phyloP scores from a whole-genome alignment of 64 coral and sea anemone genomes.

The Pachyseris speciosa region DNA sequence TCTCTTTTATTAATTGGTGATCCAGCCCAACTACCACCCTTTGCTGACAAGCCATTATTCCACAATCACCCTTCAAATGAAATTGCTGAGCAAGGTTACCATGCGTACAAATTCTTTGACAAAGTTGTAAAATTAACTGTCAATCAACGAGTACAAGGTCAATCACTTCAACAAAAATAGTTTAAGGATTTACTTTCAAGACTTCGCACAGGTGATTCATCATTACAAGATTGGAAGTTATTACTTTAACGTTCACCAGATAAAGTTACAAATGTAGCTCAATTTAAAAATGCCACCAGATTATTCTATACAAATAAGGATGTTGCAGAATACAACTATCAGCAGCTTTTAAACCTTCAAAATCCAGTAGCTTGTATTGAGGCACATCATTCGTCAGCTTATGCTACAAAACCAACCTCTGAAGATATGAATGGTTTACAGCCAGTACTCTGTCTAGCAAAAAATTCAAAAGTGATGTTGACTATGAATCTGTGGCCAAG shows the following conservation, averaged over 20 bases:
- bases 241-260: neutral
- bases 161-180: neutral
- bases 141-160: constrained; percentile 26
- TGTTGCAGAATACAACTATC: constrained; percentile 9
- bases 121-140: constrained; percentile 37
- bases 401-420: neutral
- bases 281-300: constrained; percentile 45
- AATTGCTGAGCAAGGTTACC: constrained; percentile 37
- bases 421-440: constrained; percentile 40
- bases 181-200: constrained; percentile 15
- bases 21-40: constrained; percentile 54
- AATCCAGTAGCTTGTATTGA: neutral
- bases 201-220: constrained; percentile 20
- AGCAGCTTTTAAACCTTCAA: neutral
- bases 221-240: neutral
- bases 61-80: neutral
- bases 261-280: neutral
- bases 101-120: constrained; percentile 53
- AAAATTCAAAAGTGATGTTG: constrained; percentile 9
- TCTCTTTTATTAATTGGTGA: constrained; percentile 50
- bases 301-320: constrained; percentile 25
- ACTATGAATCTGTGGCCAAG: constrained; percentile 42
- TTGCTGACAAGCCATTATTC: constrained; percentile 19
- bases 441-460: constrained; percentile 9
- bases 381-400: constrained; percentile 29